A percentile compares a stretch with the other conserved stretches of the same genome.
phyloP scores from a whole-genome alignment of 2,797 vertebrate species.

The Lacerta agilis region DNA sequence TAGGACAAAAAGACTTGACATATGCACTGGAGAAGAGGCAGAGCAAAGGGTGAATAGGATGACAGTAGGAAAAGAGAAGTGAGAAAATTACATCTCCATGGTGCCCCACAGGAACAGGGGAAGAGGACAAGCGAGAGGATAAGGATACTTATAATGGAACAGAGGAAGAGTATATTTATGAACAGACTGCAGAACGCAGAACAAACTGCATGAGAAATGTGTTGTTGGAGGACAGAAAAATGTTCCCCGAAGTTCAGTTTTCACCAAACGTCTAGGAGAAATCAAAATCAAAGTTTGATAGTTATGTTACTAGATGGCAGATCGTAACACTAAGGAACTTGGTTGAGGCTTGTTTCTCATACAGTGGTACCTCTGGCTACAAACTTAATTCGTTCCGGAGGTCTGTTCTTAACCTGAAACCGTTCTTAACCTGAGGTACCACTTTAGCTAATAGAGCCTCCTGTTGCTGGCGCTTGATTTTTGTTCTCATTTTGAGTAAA shows the following conservation, averaged over 20 bases:
- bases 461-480: rapidly evolving
- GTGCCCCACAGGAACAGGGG: conserved; percentile 48
- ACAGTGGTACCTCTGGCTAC: too few relatives aligned
- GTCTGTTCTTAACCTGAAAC: too few relatives aligned
- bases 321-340: not conserved
- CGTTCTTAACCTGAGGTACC: too few relatives aligned
- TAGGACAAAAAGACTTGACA: conserved; percentile 60
- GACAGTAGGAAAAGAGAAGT: conserved; percentile 50
- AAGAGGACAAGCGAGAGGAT: conserved; percentile 55
- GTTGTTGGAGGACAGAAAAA: not conserved
- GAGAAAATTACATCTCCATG: conserved; percentile 61
- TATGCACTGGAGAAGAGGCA: conserved; percentile 42
- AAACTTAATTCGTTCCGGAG: too few relatives aligned
- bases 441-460: too few relatives aligned
- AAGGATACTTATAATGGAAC: conserved; percentile 46
- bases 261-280: not conserved
- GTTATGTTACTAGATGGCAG: not conserved
- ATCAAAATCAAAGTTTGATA: not conserved
- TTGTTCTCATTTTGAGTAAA: too few relatives aligned
- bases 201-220: not conserved
- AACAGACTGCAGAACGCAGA: not conserved
- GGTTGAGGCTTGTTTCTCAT: not conserved
- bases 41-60: conserved; percentile 58
- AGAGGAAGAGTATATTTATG: conserved; percentile 21
- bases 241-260: not conserved